A percentile compares a stretch with the other conserved stretches of the same genome.
phyloP scores from a whole-genome alignment of 2,888 invertebrate species.

The Drosophila neonasuta region DNA sequence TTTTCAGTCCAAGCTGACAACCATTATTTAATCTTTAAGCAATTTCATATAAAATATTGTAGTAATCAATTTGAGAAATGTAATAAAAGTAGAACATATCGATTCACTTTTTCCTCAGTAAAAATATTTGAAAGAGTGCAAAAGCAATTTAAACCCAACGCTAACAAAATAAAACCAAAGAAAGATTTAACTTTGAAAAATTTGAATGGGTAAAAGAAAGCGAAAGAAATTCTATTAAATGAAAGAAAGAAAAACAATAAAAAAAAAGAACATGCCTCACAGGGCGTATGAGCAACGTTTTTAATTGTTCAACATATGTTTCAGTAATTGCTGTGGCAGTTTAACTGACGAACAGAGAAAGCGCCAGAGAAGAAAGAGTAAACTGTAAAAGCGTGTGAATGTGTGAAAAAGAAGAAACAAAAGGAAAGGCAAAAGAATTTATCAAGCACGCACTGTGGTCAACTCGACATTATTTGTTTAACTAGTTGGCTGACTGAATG shows the following conservation, averaged over 20 bases:
- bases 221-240: conserved; percentile 28
- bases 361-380: not conserved
- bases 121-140: conserved; percentile 37
- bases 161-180: conserved; percentile 16
- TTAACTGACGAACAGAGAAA: conserved; percentile 36
- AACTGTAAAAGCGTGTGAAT: not conserved
- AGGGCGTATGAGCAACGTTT: conserved; percentile 67
- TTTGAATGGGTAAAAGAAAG: conserved; percentile 29
- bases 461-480: not conserved
- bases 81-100: conserved; percentile 20
- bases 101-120: conserved; percentile 19
- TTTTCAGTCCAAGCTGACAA: not conserved
- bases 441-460: not conserved
- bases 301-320: conserved; percentile 71
- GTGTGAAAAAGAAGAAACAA: not conserved
- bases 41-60: conserved; percentile 2
- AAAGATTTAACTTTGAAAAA: conserved; percentile 40
- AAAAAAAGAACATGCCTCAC: conserved; percentile 31
- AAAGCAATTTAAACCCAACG: conserved; percentile 38
- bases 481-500: not conserved
- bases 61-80: conserved; percentile 30
- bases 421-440: not conserved
- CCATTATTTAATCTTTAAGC: conserved; percentile 5
- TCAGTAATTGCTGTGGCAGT: conserved; percentile 63
- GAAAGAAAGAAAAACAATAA: conserved; percentile 4